These are phyloP conservation scores for Lepidurus apus DNA, from an alignment of 1,140 invertebrate species.

Conservation along the genomic window DNA sequence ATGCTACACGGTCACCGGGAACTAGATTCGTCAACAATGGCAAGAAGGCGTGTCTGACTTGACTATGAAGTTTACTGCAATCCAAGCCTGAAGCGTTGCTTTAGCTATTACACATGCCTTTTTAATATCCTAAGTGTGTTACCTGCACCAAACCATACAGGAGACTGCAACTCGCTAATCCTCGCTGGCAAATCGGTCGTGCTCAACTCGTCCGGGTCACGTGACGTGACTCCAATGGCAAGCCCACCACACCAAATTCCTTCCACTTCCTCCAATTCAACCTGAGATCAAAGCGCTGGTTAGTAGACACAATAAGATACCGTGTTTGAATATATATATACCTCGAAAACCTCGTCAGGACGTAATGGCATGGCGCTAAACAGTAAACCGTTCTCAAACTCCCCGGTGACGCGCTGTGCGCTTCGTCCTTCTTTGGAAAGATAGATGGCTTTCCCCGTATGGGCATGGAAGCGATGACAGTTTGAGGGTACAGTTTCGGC, in stretches of 20 bases:
- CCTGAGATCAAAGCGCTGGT: not conserved
- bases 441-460: constrained; percentile 25
- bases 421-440: constrained; percentile 39
- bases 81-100: not conserved
- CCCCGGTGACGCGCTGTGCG: constrained; percentile 53
- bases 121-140: not conserved
- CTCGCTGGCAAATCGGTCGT: not conserved
- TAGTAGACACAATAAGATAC: no score
- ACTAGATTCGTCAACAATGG: not conserved
- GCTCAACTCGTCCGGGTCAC: not conserved
- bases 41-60: not conserved
- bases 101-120: not conserved
- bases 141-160: constrained; percentile 1
- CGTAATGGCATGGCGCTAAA: constrained; percentile 50
- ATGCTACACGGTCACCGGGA: not conserved
- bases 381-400: constrained; percentile 54
- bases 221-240: constrained; percentile 16
- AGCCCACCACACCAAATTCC: not conserved
- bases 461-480: constrained; percentile 18
- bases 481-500: not conserved
- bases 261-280: not conserved
- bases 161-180: not conserved
- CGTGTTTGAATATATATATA: constrained; percentile 42
- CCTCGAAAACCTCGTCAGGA: constrained; percentile 53
- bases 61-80: not conserved